These are phyloP conservation scores for Spongia lamella DNA, from an alignment of 37 sponge, comb jelly and placozoan species.

Conservation along the genomic window DNA sequence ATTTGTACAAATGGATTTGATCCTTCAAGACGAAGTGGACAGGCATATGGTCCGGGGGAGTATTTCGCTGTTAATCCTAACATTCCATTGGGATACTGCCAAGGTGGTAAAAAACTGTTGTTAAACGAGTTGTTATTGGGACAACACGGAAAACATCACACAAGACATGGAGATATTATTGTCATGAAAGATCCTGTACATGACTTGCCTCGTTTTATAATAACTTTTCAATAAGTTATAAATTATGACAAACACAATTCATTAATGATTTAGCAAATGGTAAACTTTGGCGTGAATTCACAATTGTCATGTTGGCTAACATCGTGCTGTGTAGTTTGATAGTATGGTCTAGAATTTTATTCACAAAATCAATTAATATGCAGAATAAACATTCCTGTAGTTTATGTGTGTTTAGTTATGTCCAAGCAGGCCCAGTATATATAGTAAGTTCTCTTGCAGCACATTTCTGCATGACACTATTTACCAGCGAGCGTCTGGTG, in stretches of 20 bases:
- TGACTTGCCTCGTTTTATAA: constrained; percentile 77
- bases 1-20: constrained; percentile 81
- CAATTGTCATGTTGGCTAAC: too few species aligned
- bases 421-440: too few species aligned
- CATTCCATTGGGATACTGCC: constrained; percentile 50
- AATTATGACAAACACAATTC: not conserved
- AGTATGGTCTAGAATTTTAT: too few species aligned
- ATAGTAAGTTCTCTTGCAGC: too few species aligned
- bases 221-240: constrained; percentile 40
- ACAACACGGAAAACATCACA: constrained; percentile 56
- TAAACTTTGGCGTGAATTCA: too few species aligned
- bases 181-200: constrained; percentile 83
- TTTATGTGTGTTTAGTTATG: too few species aligned
- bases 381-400: too few species aligned
- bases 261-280: too few species aligned
- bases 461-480: too few species aligned
- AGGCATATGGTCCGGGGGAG: constrained; percentile 77
- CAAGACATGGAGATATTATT: constrained; percentile 61
- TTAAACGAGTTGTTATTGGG: constrained; percentile 80
- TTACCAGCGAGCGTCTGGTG: too few species aligned
- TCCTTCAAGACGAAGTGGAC: constrained; percentile 46
- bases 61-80: constrained; percentile 74
- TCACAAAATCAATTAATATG: too few species aligned
- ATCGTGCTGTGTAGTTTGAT: too few species aligned
- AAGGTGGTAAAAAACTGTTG: constrained; percentile 74